Evolutionary conservation across 1,140 invertebrate genomes (phyloP).

Genomic region (Drosophila triauraria): DNA sequence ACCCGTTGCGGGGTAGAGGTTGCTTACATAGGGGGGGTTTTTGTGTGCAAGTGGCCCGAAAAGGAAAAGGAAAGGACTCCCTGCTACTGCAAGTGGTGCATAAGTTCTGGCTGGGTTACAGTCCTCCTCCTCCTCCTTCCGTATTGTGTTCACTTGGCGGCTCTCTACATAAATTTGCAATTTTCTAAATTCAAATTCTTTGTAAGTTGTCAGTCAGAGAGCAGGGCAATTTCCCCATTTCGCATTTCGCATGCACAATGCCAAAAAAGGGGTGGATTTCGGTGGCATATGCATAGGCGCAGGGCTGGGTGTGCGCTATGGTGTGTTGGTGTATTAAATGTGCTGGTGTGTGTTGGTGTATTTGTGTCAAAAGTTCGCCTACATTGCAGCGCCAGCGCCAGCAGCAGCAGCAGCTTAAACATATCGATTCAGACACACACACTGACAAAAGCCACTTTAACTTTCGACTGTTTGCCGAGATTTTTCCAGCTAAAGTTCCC

Average conservation of each 20-base stretch:
- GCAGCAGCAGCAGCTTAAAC: constrained; percentile 67
- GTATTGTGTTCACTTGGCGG: constrained; percentile 47
- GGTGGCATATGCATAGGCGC: constrained; percentile 28
- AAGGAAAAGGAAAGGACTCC: constrained; percentile 7
- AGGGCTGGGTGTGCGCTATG: not conserved
- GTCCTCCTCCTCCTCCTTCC: not conserved
- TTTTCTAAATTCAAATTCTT: constrained; percentile 84
- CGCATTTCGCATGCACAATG: constrained; percentile 42
- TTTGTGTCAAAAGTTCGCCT: constrained; percentile 76
- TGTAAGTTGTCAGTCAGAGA: constrained; percentile 79
- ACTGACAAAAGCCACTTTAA: constrained; percentile 66
- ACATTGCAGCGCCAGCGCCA: constrained; percentile 64
- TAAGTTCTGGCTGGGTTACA: constrained; percentile 46
- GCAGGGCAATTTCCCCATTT: constrained; percentile 57
- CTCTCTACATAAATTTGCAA: constrained; percentile 80
- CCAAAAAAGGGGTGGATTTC: constrained; percentile 4
- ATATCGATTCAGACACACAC: constrained; percentile 71
- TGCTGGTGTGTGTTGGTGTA: constrained; percentile 29
- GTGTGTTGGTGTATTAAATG: constrained; percentile 11
- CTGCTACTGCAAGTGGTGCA: constrained; percentile 33
- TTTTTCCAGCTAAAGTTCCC: constrained; percentile 57
- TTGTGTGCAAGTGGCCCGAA: too few species aligned
- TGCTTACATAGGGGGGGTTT: not conserved
- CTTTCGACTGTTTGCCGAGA: constrained; percentile 74
- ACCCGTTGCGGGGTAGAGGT: not conserved